These are phyloP conservation scores for Coelinius sp. DNA, from an alignment of 2,888 invertebrate genomes.

Conservation along the genomic window DNA sequence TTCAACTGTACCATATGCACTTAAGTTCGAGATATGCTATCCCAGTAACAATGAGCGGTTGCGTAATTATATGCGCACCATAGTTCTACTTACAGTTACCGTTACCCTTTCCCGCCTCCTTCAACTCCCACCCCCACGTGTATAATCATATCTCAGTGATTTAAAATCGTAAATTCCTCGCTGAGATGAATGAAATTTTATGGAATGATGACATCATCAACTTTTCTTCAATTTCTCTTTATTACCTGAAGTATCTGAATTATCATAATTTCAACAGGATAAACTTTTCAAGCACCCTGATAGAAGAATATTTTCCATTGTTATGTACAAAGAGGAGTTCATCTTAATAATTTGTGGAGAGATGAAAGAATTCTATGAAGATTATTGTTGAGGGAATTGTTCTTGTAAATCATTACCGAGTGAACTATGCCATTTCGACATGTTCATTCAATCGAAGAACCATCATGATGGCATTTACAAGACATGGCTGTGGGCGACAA, in stretches of 20 bases:
- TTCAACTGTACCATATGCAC: constrained; percentile 5
- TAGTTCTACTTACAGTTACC: neutral
- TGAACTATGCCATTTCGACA: neutral
- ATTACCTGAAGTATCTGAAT: neutral
- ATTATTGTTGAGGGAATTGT: neutral
- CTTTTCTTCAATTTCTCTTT: neutral
- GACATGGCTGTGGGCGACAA: constrained; percentile 34
- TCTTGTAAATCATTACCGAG: neutral
- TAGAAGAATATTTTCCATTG: neutral
- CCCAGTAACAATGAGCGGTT: constrained; percentile 28
- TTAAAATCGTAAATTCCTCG: neutral
- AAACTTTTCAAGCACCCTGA: neutral
- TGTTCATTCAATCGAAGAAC: neutral
- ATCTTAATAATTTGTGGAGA: neutral
- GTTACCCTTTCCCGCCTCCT: neutral
- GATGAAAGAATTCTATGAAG: neutral
- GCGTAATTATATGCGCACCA: constrained; percentile 12
- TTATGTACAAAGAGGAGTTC: neutral
- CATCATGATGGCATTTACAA: constrained; percentile 26
- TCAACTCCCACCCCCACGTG: neutral
- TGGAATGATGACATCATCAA: neutral
- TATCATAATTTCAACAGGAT: neutral
- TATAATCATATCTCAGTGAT: constrained; percentile 4
- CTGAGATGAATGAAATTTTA: neutral
- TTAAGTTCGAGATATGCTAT: constrained; percentile 21